Base-by-base conservation (phyloP, 2,797 vertebrate species). In the Catharus ustulatus region DNA sequence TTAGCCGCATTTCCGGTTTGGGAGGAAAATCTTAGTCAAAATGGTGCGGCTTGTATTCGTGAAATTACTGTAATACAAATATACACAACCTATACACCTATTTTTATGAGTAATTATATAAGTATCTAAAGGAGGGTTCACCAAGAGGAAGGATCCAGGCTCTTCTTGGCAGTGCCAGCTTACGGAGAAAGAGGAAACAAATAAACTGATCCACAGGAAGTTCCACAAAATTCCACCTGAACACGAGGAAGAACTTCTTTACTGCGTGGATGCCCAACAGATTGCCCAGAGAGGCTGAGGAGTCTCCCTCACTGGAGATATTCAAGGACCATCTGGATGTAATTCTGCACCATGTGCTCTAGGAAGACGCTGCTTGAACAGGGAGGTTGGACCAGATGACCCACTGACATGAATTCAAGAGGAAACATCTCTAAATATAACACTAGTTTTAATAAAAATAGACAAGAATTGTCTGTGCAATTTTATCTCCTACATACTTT, bases 221-320 rank as follows among this genome's bases (percentile, higher is more conserved):
- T 34, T 59, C n/a, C 45, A 59, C 22, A 43, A 34, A 73, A 21
- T 26, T 67, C 14, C 46, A 46, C 8, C 19, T 57, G 32, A 55
- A 63, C 10, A 68, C 0, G 0, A 49, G 8, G 20, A 55, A 76
- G 19, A 43, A n/a, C 17, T 32, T 46, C 11, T 66, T 27, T 11
- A 32, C 10, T 26, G 4, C n/a, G 63, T 8, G 9, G 3, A 5
- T 15, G 10, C 24, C 19, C 15, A 23, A 18, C 4, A 13, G 9
- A 10, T 10, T 52, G 22, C 36, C 71, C 36, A 68, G 48, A 55
- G 48, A 36, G 5, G 7, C 1, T n/a, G 36, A 24, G 32, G 48
- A 49, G 6, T 38, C 19, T 68, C 9, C 13, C 10, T 55, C 30
- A 20, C 22, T 15, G 27, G 36, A 57, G 27, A 29, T 36, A 61